Percentiles rank a stretch among this genome's conserved stretches.
Conservation (phyloP, 1,140 invertebrate species). For the Lordiphosa clarofinis region DNA sequence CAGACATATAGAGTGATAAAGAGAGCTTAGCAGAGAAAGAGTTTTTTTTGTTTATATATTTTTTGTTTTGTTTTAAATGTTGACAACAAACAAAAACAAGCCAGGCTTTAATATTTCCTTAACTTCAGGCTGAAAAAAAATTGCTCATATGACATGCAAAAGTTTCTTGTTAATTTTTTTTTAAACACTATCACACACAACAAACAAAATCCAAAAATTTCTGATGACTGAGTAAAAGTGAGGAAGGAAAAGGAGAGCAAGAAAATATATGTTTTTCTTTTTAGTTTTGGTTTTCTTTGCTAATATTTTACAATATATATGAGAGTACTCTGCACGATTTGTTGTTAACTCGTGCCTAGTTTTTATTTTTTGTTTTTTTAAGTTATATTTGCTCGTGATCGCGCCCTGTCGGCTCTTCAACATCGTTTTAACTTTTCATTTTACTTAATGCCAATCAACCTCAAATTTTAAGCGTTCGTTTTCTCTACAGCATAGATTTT, state of each 20-base stretch:
- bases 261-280: conserved; percentile 39
- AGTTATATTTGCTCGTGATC: conserved; percentile 51
- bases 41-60: conserved; percentile 12
- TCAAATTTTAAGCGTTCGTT: conserved; percentile 77
- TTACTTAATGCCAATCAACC: conserved; percentile 78
- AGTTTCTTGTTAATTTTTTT: conserved; percentile 16
- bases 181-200: conserved; percentile 67
- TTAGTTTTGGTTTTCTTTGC: conserved; percentile 19
- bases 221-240: conserved; percentile 28
- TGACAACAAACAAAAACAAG: conserved; percentile 33
- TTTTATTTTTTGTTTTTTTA: conserved; percentile 27
- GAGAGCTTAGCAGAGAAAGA: conserved; percentile 45
- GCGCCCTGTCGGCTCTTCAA: conserved; percentile 76
- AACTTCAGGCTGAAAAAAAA: conserved; percentile 33
- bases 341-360: conserved; percentile 49
- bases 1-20: conserved; percentile 32
- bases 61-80: conserved; percentile 9
- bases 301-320: conserved; percentile 74
- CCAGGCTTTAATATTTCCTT: conserved; percentile 22
- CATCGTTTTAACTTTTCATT: conserved; percentile 66
- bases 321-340: conserved; percentile 47
- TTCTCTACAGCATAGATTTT: conserved; percentile 71
- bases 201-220: conserved; percentile 63
- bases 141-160: conserved; percentile 55
- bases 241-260: conserved; percentile 47